A percentile compares a stretch with the other conserved stretches of the same genome.
These are phyloP conservation scores for Deroplatys truncata DNA, from an alignment of 2,888 invertebrate species.

Conservation along the genomic window DNA sequence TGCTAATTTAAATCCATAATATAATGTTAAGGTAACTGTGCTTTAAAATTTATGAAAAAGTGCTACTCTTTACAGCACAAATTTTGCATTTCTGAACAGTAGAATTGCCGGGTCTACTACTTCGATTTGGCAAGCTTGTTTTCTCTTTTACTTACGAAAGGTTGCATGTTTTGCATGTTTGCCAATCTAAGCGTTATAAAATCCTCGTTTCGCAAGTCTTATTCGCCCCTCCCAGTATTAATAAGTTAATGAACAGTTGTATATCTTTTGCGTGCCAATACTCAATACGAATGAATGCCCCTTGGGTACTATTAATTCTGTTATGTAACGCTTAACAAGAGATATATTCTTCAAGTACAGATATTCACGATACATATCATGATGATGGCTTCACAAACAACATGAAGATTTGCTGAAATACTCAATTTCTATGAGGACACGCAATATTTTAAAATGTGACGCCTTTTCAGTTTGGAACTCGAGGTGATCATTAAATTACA, in stretches of 20 bases:
- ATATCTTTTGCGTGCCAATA: background rate
- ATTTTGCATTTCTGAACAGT: no score
- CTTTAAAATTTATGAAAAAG: no score
- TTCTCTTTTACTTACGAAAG: background rate
- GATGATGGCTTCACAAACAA: background rate
- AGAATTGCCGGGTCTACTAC: background rate
- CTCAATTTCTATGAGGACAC: no score
- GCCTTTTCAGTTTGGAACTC: no score
- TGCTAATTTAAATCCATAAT: no score
- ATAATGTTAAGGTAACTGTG: no score
- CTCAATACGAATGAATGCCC: background rate
- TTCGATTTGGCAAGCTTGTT: background rate
- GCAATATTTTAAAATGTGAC: no score
- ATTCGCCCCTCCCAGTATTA: background rate
- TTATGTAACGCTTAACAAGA: background rate
- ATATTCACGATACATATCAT: background rate
- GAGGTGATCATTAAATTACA: no score
- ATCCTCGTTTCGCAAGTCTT: background rate
- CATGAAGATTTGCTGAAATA: background rate
- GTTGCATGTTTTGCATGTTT: background rate
- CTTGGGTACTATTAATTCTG: background rate
- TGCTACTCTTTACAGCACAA: no score
- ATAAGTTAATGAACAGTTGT: background rate
- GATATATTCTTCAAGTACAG: background rate
- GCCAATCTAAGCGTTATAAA: background rate